Percentiles rank a stretch among this genome's conserved stretches.
phyloP scores from a whole-genome alignment of 2,888 invertebrate species.

The Troides helena region DNA sequence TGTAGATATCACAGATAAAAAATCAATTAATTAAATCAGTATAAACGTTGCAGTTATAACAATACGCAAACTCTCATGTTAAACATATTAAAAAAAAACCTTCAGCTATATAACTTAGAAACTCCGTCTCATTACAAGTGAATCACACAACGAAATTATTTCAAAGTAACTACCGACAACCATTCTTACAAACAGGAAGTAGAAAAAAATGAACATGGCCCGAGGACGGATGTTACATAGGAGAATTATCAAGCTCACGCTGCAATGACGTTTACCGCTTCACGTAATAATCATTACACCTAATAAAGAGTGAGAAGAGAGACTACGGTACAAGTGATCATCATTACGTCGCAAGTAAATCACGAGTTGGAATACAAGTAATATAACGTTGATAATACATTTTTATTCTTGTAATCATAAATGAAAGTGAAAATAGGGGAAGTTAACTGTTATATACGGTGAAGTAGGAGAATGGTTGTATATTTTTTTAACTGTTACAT shows the following conservation, averaged over 20 bases:
- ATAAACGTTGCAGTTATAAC: no score
- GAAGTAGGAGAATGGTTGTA: background rate
- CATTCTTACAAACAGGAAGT: slow-evolving; percentile 15
- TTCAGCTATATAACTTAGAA: background rate
- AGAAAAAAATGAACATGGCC: slow-evolving; percentile 24
- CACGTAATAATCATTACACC: slow-evolving; percentile 41
- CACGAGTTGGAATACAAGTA: slow-evolving; percentile 7
- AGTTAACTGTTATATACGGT: background rate
- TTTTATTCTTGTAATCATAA: background rate
- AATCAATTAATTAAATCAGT: no score
- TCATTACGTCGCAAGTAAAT: slow-evolving; percentile 16
- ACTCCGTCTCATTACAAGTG: background rate
- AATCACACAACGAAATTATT: background rate
- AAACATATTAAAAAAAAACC: background rate
- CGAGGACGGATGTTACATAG: slow-evolving; percentile 46
- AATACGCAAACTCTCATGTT: background rate
- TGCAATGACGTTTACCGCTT: slow-evolving; percentile 43
- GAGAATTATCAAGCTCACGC: slow-evolving; percentile 47
- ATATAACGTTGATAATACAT: slow-evolving; percentile 6
- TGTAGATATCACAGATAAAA: no score
- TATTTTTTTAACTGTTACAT: background rate
- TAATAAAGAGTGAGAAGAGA: slow-evolving; percentile 22
- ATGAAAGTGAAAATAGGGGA: slow-evolving; percentile 1
- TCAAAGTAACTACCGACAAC: background rate
- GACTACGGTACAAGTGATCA: slow-evolving; percentile 2